Conservation (phyloP, 2,797 vertebrate genomes). For the Toxotes lorentzi region DNA sequence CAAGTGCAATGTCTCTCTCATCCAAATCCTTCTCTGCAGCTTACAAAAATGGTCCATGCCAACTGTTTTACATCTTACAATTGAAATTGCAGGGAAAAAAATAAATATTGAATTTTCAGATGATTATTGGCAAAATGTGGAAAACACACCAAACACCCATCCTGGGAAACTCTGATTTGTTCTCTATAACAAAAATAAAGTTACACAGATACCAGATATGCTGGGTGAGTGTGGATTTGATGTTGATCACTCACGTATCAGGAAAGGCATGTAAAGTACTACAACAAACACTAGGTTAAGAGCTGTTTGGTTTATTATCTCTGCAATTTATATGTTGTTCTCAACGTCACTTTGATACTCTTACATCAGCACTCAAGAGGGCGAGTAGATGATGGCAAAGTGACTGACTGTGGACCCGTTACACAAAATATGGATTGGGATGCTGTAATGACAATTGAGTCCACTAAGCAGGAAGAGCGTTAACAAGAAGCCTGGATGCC, state of each 20-base stretch:
- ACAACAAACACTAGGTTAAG: neutral
- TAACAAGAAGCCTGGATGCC: constrained; percentile 34
- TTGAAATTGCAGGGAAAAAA: neutral
- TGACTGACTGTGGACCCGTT: constrained; percentile 22
- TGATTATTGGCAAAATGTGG: neutral
- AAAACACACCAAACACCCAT: too few relatives aligned
- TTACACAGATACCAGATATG: too few relatives aligned
- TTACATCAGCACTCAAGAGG: constrained; percentile 11
- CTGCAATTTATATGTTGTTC: neutral
- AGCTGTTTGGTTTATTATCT: neutral
- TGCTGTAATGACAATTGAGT: constrained; percentile 56
- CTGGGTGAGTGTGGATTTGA: too few relatives aligned
- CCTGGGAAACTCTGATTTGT: too few relatives aligned
- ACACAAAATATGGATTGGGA: constrained; percentile 38
- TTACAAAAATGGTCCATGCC: neutral
- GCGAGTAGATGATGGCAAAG: neutral
- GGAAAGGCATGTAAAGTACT: neutral
- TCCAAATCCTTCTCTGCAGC: constrained; percentile 5
- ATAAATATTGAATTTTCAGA: too few relatives aligned
- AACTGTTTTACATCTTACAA: constrained; percentile 3
- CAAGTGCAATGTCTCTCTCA: neutral
- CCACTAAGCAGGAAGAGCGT: constrained; percentile 16
- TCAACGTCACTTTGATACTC: constrained; percentile 12
- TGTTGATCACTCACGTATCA: too few relatives aligned
- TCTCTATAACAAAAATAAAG: too few relatives aligned